Evolutionary conservation across 2,888 invertebrate genomes (phyloP), one percentile per base, ranked within the genome.

Genomic region (Euplexia lucipara): DNA sequence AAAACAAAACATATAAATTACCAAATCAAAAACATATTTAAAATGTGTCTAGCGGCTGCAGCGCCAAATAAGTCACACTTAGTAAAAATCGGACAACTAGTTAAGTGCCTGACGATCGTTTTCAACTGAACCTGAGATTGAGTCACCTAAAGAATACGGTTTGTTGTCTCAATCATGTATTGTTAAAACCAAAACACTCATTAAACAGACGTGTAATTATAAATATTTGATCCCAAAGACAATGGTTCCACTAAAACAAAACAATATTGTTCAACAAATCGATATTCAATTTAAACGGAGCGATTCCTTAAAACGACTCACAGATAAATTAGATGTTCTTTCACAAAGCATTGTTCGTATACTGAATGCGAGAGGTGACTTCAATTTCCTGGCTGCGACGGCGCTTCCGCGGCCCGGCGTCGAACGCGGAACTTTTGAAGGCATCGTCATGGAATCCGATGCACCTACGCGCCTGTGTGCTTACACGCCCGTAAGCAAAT

Each of bases 251-350:
- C 78, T 81, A 83, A 83, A 74, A 79, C 84, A 78, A 81, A 70
- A 78, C 77, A 76, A 82, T 83, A 83, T 83, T 83, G 82, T 83
- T 83, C 77, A 75, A 68, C 79, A 70, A 90, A 90, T 94, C 94
- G 90, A 94, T 94, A 94, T 92, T 94, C 92, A 93, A 94, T 94
- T 94, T 92, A 91, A 92, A 93, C 89, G 85, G 83, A 83, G 74
- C 70, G 70, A 85, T 88, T 87, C 80, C 88, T 90, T 85, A 87
- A 90, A 92, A 91, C 90, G 90, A 92, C 86, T 90, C 83, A 83
- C 87, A 92, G 93, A 94, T 94, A 92, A 94, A 94, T 94, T 92
- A 93, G 91, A 94, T 90, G 91, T 94, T 94, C 93, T 93, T 94
- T 93, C 93, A 90, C 92, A 92, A 92, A 93, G 94, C 94, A 91